phyloP scores from a whole-genome alignment of 2,797 vertebrate genomes.

The Schizopygopsis pylzovi region DNA sequence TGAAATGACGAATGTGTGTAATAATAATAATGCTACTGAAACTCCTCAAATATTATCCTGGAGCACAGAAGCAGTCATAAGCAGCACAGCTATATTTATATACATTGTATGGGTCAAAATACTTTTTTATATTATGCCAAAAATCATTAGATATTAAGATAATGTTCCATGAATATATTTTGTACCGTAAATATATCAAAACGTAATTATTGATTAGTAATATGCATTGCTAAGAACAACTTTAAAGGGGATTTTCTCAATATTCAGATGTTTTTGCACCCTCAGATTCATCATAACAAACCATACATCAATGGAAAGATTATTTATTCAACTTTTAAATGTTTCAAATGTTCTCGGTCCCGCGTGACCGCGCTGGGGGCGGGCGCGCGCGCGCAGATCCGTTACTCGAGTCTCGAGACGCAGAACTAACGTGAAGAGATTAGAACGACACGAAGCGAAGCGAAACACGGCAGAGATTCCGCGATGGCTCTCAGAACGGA shows the following conservation, averaged over 20 bases:
- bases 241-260: too few relatives aligned
- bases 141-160: too few relatives aligned
- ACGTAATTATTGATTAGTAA: too few relatives aligned
- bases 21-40: background rate
- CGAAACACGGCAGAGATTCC: constrained; percentile 8
- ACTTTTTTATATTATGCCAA: too few relatives aligned
- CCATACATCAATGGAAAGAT: background rate
- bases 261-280: too few relatives aligned
- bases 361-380: constrained; percentile 12
- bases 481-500: background rate
- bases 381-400: constrained; percentile 39
- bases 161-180: too few relatives aligned
- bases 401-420: constrained; percentile 29
- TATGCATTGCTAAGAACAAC: too few relatives aligned
- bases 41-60: background rate
- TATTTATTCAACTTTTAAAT: background rate
- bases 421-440: constrained; percentile 11
- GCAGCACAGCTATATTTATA: too few relatives aligned
- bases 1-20: background rate
- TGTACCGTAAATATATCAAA: too few relatives aligned
- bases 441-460: background rate
- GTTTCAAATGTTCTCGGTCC: background rate
- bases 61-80: background rate
- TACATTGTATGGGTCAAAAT: too few relatives aligned
- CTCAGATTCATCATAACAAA: background rate